These are phyloP conservation scores for Xyrauchen texanus DNA, from an alignment of 2,113 vertebrate genomes.

Conservation along the genomic window DNA sequence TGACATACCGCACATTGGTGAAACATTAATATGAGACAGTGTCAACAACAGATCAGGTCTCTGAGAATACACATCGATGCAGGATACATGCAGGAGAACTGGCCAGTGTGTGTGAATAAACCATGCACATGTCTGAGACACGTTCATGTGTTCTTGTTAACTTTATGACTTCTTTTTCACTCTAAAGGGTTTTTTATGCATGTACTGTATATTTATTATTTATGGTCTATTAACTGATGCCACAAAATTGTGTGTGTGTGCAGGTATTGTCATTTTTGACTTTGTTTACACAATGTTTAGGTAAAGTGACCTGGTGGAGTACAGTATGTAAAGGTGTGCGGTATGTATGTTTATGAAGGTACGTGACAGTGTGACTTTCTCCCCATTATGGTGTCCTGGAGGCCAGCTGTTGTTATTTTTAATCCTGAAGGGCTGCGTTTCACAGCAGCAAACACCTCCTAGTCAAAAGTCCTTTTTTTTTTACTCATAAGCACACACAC, in stretches of 20 bases:
- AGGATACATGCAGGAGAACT: neutral
- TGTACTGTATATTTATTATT: conserved; percentile 12
- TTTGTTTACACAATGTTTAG: neutral
- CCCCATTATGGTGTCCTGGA: conserved; percentile 67
- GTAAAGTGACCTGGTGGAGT: conserved; percentile 1
- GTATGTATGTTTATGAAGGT: conserved; percentile 1
- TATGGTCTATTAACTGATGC: conserved; percentile 5
- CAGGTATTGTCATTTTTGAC: neutral
- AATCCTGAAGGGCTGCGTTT: conserved; percentile 71
- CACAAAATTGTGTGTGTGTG: neutral
- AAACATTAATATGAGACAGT: conserved; percentile 34
- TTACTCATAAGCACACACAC: conserved; percentile 26
- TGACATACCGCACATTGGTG: conserved; percentile 38
- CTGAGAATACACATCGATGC: conserved; percentile 6
- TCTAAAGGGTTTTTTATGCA: neutral
- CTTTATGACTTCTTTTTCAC: neutral
- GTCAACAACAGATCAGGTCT: conserved; percentile 32
- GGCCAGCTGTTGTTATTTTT: conserved; percentile 82
- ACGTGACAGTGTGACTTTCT: conserved; percentile 58
- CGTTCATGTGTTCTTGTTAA: conserved; percentile 2
- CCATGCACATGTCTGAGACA: conserved; percentile 1
- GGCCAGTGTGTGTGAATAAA: neutral
- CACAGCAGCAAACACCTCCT: conserved; percentile 60
- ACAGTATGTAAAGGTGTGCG: conserved; percentile 21
- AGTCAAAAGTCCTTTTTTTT: conserved; percentile 46